Evolutionary conservation across 2,888 invertebrate genomes (phyloP).

Genomic region (Agonum fuliginosum): DNA sequence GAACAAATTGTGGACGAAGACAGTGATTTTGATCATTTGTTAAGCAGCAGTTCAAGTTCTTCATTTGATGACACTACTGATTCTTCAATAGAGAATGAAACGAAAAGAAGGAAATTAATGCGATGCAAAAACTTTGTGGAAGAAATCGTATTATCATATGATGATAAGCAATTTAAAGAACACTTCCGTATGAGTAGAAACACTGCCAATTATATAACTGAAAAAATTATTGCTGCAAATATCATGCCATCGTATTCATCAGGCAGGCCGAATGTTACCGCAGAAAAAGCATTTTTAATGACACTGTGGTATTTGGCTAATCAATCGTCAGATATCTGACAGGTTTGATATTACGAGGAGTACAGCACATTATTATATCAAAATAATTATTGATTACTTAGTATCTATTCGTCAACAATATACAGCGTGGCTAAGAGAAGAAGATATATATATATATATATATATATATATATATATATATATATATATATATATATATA

Average conservation of each 20-base stretch:
- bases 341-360: not conserved
- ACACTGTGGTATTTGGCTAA: not conserved
- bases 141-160: not conserved
- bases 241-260: not conserved
- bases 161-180: not conserved
- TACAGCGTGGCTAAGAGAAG: slow-evolving; percentile 12
- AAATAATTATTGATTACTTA: slow-evolving; percentile 18
- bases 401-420: not conserved
- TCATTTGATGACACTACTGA: not conserved
- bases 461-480: too few species aligned
- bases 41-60: not conserved
- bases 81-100: too few species aligned
- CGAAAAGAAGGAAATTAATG: too few species aligned
- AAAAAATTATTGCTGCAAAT: not conserved
- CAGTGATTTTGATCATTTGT: not conserved
- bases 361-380: slow-evolving; percentile 6
- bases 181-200: not conserved
- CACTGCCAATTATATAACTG: not conserved
- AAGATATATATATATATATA: too few species aligned
- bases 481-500: too few species aligned
- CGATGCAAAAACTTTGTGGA: not conserved
- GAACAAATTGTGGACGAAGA: not conserved
- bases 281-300: not conserved
- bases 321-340: not conserved
- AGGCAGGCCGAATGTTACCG: not conserved